phyloP scores from a whole-genome alignment of 2,797 vertebrate species.

The Scolopax bukidnonensis region DNA sequence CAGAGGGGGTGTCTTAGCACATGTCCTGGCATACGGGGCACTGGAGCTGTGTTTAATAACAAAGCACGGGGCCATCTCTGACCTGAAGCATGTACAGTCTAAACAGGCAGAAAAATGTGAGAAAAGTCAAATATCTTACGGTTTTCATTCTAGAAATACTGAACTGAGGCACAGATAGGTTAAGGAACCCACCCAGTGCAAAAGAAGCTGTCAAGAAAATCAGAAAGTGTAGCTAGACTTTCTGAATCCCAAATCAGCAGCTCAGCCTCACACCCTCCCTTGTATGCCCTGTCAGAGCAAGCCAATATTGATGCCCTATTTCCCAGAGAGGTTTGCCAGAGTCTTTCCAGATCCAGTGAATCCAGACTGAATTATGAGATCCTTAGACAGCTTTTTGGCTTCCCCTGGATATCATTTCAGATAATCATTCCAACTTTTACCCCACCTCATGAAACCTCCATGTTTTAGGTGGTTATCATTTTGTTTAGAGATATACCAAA shows the following conservation, averaged over 20 bases:
- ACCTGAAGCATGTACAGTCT: background rate
- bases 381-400: background rate
- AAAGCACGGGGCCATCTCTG: background rate
- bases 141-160: background rate
- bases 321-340: background rate
- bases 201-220: background rate
- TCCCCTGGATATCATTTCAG: background rate
- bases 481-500: background rate
- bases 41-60: background rate
- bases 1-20: background rate
- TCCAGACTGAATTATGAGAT: background rate
- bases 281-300: background rate
- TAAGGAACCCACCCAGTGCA: background rate
- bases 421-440: background rate
- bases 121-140: background rate
- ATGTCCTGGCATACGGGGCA: background rate
- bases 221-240: background rate
- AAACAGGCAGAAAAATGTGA: background rate
- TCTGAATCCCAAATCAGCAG: background rate
- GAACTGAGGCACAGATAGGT: background rate
- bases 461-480: background rate
- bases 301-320: background rate
- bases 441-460: background rate
- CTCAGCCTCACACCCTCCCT: background rate
- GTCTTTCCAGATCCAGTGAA: background rate